Conservation (phyloP, 23 tunicate species). For the Aplidium turbinatum region DNA sequence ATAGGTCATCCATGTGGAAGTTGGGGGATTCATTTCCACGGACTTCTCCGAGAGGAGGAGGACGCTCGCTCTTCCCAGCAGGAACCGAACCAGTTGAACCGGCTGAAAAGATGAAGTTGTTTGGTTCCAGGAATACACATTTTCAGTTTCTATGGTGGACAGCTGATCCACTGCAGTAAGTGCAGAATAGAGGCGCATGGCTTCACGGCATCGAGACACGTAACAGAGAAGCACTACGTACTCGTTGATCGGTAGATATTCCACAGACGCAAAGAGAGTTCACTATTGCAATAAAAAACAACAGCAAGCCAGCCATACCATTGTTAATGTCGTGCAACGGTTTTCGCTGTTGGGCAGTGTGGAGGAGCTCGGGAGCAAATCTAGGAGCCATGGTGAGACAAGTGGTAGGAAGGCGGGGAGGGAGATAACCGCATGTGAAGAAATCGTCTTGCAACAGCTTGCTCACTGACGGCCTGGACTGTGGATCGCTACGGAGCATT, state of each 20-base stretch:
- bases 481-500: slow-evolving; percentile 83
- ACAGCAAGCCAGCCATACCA: slow-evolving; percentile 42
- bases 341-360: slow-evolving; percentile 52
- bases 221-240: no score
- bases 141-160: no score
- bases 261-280: no score
- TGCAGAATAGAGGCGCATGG: no score
- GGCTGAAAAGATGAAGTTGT: no score
- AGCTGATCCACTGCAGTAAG: no score
- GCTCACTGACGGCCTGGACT: slow-evolving; percentile 60
- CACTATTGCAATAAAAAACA: no score
- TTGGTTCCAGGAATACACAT: no score
- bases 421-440: slow-evolving; percentile 76
- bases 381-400: slow-evolving; percentile 90
- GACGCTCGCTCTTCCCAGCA: not conserved
- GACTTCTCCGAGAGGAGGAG: slow-evolving; percentile 46
- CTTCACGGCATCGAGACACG: no score
- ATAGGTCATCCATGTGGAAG: slow-evolving; percentile 86
- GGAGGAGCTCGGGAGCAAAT: slow-evolving; percentile 72
- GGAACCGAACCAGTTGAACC: no score
- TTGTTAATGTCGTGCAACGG: slow-evolving; percentile 80
- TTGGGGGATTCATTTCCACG: slow-evolving; percentile 84
- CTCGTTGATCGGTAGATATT: no score
- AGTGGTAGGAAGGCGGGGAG: slow-evolving; percentile 85
- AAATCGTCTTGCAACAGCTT: slow-evolving; percentile 58